Base-by-base conservation (phyloP, 2,113 vertebrate species). In the Bostrychus sinensis region DNA sequence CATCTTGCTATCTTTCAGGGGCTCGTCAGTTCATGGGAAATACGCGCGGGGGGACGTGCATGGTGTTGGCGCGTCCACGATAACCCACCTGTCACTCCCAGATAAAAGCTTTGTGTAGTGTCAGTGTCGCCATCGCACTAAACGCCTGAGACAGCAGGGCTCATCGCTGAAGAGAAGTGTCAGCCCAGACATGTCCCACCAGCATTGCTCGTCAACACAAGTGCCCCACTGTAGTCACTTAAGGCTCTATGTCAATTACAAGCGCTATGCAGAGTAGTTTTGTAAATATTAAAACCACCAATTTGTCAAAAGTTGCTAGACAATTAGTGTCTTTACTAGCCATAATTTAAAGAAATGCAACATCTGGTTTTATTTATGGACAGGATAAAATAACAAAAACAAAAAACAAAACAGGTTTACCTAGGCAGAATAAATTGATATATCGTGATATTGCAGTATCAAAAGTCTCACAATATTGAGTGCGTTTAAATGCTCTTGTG, bases 41-140 rank as follows among this genome's bases (percentile, higher is more conserved):
- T 53, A 62, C 6, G 42, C 17, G 7, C 2, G 4, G 5, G 25
- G 54, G 56, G 57, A 66, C 12, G 42, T n/a, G 2, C 22, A 5
- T 43, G 19, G 80, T 66, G 82, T 76, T 83, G 77, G 75, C 66
- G 59, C 66, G 78, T 69, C 81, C 82, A 85, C 86, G 93, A 95
- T 94, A 95, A 92, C 88, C 88, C 80, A 4, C 81, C 86, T 91
- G 90, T 92, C 92, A 86, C 74, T 86, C 81, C 62, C 28, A 83
- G 90, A 95, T 92, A 94, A 89, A 0, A 82, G 83, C 86, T 92
- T 94, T 94, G 93, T 92, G 90, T 95, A 93, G 91, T 77, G 84
- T 87, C 88, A 89, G 78, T 34, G 85, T 85, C 88, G 66, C 88
- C 72, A 37, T 81, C 72, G 41, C 57, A 59, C 73, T 83, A 84